Percentiles rank a stretch among this genome's conserved stretches.
Evolutionary conservation across 1,140 invertebrate genomes (phyloP).

Genomic region (Zaprionus capensis): DNA sequence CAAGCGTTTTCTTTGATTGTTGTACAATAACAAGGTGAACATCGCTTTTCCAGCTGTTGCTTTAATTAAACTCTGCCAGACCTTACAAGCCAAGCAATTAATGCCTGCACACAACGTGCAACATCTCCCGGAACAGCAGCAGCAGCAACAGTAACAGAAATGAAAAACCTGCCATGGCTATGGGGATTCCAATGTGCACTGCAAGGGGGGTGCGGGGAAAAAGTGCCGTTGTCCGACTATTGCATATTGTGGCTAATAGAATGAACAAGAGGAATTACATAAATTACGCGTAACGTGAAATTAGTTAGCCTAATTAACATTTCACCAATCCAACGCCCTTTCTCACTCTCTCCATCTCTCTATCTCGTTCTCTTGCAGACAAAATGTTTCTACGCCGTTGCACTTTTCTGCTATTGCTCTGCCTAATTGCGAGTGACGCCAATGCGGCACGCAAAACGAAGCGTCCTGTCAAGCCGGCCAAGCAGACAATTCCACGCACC

Average conservation of each 20-base stretch:
- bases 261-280: constrained; percentile 77
- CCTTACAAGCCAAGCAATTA: constrained; percentile 74
- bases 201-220: neutral
- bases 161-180: constrained; percentile 8
- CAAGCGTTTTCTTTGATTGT: constrained; percentile 63
- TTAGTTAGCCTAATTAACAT: constrained; percentile 76
- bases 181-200: too few species aligned
- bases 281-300: constrained; percentile 77
- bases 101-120: constrained; percentile 58
- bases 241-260: constrained; percentile 63
- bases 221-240: constrained; percentile 60
- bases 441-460: constrained; percentile 81
- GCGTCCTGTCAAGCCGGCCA: constrained; percentile 83
- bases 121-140: constrained; percentile 12
- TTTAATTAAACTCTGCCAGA: constrained; percentile 79
- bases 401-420: constrained; percentile 76
- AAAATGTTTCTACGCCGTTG: constrained; percentile 82
- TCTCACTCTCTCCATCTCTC: constrained; percentile 1
- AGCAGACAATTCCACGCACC: constrained; percentile 78
- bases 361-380: constrained; percentile 45
- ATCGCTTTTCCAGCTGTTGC: constrained; percentile 61
- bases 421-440: constrained; percentile 78
- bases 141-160: constrained; percentile 12
- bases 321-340: constrained; percentile 34
- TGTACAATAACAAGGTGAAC: constrained; percentile 61